Percentiles rank a stretch among this genome's conserved stretches.
Evolutionary conservation across 2,113 vertebrate species (phyloP).

Genomic region (Lophochroa leadbeateri): DNA sequence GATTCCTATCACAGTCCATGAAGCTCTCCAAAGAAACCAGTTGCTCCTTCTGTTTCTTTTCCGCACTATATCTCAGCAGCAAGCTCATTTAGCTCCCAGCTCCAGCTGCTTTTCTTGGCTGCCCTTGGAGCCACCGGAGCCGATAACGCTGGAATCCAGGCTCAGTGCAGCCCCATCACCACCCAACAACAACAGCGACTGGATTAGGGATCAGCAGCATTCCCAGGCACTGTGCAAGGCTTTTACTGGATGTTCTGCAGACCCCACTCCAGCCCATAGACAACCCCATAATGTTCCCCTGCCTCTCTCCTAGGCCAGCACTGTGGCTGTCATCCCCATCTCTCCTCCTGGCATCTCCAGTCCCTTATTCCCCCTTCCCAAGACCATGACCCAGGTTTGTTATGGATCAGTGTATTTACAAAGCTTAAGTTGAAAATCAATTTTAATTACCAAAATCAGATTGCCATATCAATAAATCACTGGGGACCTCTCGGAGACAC

Average conservation of each 20-base stretch:
- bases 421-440: slow-evolving; percentile 75
- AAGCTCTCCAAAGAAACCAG: background rate
- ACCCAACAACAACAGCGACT: background rate
- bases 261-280: background rate
- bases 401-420: slow-evolving; percentile 55
- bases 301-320: background rate
- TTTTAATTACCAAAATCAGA: slow-evolving; percentile 80
- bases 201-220: background rate
- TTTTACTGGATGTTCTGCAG: background rate
- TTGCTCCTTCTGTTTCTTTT: background rate
- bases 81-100: background rate
- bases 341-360: background rate
- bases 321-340: background rate
- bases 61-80: background rate
- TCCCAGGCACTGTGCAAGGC: background rate
- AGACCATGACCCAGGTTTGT: slow-evolving; percentile 53
- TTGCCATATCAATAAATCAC: slow-evolving; percentile 68
- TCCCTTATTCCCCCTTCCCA: background rate
- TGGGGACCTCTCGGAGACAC: background rate
- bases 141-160: rapidly evolving
- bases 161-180: rapidly evolving
- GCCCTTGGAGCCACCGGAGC: background rate
- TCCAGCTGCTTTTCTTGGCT: slow-evolving; percentile 30
- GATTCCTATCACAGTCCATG: background rate
- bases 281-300: background rate